A percentile compares a stretch with the other conserved stretches of the same genome.
These are phyloP conservation scores for Fopius arisanus DNA, from an alignment of 1,140 invertebrate genomes.

Conservation along the genomic window DNA sequence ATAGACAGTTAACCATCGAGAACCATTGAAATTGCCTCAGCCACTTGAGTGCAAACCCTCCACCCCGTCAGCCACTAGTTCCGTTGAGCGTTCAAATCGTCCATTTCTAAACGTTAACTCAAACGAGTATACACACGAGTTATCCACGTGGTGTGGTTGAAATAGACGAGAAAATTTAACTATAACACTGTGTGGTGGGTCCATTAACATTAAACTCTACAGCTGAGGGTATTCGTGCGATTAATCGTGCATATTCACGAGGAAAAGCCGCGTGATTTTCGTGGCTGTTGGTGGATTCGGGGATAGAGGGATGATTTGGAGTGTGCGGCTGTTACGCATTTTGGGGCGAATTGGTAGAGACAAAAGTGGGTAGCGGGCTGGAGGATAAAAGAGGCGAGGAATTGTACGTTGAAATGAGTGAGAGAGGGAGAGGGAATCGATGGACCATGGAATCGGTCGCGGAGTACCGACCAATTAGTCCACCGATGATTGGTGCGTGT, in stretches of 20 bases:
- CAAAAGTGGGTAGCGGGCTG: constrained; percentile 28
- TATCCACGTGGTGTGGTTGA: neutral
- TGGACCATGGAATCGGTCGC: constrained; percentile 55
- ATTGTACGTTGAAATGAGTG: constrained; percentile 23
- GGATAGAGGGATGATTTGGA: neutral
- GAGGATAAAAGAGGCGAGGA: constrained; percentile 6
- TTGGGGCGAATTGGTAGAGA: neutral
- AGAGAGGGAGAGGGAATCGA: constrained; percentile 41
- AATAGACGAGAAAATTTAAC: neutral
- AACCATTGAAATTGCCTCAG: constrained; percentile 1
- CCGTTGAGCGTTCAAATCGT: neutral
- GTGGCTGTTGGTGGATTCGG: no score
- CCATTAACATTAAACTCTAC: constrained; percentile 26
- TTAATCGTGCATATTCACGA: constrained; percentile 51
- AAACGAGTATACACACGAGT: neutral
- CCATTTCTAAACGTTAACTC: constrained; percentile 2
- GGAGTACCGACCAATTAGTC: constrained; percentile 58
- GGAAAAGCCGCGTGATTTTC: constrained; percentile 50
- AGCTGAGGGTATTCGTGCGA: constrained; percentile 35
- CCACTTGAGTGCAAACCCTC: neutral
- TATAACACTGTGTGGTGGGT: constrained; percentile 8
- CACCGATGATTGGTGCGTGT: constrained; percentile 60
- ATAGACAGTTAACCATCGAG: neutral
- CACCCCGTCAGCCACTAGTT: neutral
- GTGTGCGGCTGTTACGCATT: neutral